A percentile compares a stretch with the other conserved stretches of the same genome.
Evolutionary conservation across 2,888 invertebrate genomes (phyloP).

Genomic region (Ichneumoninae sp.): DNA sequence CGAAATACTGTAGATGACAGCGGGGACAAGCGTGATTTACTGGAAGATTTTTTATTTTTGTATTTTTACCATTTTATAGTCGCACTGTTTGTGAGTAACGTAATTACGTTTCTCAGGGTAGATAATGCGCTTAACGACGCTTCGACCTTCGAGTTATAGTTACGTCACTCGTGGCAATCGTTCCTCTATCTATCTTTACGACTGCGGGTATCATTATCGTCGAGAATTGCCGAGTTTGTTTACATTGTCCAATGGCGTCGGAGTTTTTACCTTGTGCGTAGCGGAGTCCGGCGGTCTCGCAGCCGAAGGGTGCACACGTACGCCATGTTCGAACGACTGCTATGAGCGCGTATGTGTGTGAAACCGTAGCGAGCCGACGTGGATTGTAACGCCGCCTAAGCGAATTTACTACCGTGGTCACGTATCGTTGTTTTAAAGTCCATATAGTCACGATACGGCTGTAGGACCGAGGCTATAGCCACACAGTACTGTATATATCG

Average conservation of each 20-base stretch:
- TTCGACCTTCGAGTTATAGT: neutral
- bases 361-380: conserved; percentile 2
- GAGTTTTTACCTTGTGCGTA: too few species aligned
- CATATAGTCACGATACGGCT: neutral
- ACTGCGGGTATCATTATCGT: neutral
- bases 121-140: neutral
- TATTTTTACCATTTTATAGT: neutral
- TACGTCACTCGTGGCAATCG: neutral
- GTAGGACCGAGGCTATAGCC: neutral
- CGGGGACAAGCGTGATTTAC: neutral
- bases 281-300: neutral
- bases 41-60: too few species aligned
- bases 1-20: neutral
- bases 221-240: neutral
- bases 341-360: neutral
- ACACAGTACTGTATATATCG: too few species aligned
- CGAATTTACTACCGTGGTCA: neutral
- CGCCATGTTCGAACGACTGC: conserved; percentile 14
- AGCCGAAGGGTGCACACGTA: conserved; percentile 31
- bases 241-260: conserved; percentile 7
- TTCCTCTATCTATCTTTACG: neutral
- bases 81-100: neutral
- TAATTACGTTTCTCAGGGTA: neutral
- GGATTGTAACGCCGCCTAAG: neutral
- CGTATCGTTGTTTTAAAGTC: neutral